phyloP scores from a whole-genome alignment of 1,140 invertebrate genomes.

The Solenopsis fugax region DNA sequence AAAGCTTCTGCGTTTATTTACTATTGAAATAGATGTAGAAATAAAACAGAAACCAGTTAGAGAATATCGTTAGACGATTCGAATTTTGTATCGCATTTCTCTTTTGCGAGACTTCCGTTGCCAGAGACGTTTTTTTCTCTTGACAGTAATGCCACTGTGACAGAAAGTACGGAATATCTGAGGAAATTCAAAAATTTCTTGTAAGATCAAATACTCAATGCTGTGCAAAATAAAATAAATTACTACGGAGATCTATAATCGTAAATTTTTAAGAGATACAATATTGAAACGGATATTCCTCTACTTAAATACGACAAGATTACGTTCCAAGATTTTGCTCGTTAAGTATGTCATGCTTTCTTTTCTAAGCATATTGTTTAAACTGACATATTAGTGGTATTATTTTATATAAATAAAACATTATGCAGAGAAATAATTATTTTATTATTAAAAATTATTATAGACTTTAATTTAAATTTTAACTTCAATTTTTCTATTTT shows the following conservation, averaged over 20 bases:
- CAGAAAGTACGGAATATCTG: not conserved
- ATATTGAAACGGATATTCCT: not conserved
- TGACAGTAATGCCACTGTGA: not conserved
- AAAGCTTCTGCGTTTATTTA: conserved; percentile 23
- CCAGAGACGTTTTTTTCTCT: not conserved
- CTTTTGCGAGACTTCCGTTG: not conserved
- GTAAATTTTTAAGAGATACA: not conserved
- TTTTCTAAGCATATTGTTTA: too few relatives aligned
- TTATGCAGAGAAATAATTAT: too few relatives aligned
- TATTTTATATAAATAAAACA: too few relatives aligned
- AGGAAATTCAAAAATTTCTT: not conserved
- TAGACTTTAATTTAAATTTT: too few relatives aligned
- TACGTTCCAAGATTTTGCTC: too few relatives aligned
- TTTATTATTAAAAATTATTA: too few relatives aligned
- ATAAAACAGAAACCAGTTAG: not conserved
- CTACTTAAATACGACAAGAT: too few relatives aligned
- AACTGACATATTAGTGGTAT: too few relatives aligned
- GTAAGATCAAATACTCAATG: not conserved
- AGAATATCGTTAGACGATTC: not conserved
- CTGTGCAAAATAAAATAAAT: not conserved
- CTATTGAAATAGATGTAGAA: not conserved
- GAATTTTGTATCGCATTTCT: conserved; percentile 13
- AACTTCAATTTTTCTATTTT: too few relatives aligned
- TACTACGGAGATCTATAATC: not conserved
- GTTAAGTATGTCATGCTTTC: too few relatives aligned